A percentile compares a stretch with the other conserved stretches of the same genome.
phyloP scores from a whole-genome alignment of 2,113 vertebrate species.

The Brevimyrus niger region DNA sequence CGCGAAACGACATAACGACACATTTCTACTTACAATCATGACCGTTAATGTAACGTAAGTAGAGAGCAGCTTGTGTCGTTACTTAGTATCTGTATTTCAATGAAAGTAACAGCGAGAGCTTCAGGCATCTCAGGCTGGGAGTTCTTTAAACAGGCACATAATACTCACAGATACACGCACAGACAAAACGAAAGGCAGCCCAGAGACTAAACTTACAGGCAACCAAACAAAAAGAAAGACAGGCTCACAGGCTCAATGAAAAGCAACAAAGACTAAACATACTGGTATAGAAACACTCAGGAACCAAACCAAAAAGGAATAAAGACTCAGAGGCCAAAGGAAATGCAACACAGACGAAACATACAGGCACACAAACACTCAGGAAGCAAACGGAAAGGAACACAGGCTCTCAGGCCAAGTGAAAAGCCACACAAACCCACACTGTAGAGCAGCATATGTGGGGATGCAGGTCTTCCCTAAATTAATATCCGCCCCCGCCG shows the following conservation, averaged over 20 bases:
- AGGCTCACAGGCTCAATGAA: background rate
- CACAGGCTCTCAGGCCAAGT: background rate
- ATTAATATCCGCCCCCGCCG: constrained; percentile 38
- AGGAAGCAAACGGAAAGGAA: background rate
- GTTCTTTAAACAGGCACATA: background rate
- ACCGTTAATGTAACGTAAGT: background rate
- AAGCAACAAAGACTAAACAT: background rate
- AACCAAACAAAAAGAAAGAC: background rate
- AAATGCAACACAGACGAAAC: background rate
- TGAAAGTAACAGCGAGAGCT: background rate
- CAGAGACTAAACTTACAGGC: background rate
- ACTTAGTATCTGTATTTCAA: background rate
- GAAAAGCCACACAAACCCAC: background rate
- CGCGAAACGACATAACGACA: background rate
- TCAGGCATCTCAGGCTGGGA: background rate
- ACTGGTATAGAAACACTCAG: background rate
- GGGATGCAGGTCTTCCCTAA: constrained; percentile 33
- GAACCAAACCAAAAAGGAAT: background rate
- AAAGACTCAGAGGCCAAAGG: background rate
- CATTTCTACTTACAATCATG: background rate
- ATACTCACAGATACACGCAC: background rate
- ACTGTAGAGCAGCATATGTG: constrained; percentile 4
- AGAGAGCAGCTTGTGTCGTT: background rate
- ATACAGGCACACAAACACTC: background rate
- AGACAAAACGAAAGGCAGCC: background rate